These are phyloP conservation scores for Tamias sibiricus DNA, from an alignment of 2,113 vertebrate genomes.

Conservation along the genomic window DNA sequence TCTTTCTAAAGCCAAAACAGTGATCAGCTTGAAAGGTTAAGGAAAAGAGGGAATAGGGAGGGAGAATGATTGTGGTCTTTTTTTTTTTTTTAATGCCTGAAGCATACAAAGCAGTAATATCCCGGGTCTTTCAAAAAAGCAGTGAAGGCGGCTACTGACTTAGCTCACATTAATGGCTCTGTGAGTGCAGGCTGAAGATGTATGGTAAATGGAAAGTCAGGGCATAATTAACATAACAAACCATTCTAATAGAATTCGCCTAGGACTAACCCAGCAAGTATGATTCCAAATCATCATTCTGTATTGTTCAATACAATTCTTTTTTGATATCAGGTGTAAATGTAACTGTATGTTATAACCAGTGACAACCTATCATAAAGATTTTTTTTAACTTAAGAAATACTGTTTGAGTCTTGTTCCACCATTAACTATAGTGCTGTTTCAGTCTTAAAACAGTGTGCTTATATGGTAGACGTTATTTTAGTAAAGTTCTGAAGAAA, in stretches of 20 bases:
- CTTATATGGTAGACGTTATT: not conserved
- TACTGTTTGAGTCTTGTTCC: not conserved
- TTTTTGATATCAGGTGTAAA: not conserved
- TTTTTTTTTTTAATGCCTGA: not conserved
- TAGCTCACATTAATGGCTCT: not conserved
- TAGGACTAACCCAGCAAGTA: not conserved
- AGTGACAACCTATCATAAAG: not conserved
- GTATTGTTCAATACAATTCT: constrained; percentile 8
- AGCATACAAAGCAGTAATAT: not conserved
- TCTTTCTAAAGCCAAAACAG: not conserved
- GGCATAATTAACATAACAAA: constrained; percentile 33
- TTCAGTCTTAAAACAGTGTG: not conserved
- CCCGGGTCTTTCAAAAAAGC: not conserved
- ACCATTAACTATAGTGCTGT: not conserved
- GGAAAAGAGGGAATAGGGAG: not conserved
- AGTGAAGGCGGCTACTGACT: not conserved
- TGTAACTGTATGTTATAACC: not conserved
- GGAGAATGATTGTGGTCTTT: not conserved
- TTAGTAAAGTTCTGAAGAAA: not conserved
- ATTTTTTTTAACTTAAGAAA: constrained; percentile 34
- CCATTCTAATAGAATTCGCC: constrained; percentile 20
- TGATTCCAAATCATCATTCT: constrained; percentile 22
- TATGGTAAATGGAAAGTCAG: not conserved
- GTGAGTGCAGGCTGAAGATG: not conserved
- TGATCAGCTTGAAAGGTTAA: constrained; percentile 35